Percentiles rank a stretch among this genome's conserved stretches.
Evolutionary conservation across 2,888 invertebrate genomes (phyloP).

Genomic region (Charanyca ferruginea): DNA sequence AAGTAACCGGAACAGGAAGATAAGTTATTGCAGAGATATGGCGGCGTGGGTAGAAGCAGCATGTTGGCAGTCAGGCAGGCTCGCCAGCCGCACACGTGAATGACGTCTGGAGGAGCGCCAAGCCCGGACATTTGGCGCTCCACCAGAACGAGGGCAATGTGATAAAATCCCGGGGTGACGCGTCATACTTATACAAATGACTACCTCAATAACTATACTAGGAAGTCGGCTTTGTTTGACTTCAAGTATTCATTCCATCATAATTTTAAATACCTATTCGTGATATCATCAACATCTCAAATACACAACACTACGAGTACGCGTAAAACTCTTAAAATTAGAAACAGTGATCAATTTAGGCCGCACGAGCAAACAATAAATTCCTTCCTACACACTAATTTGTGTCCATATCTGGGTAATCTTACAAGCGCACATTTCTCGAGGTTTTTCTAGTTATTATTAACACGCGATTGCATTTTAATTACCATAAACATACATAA

Average conservation of each 20-base stretch:
- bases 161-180: constrained; percentile 72
- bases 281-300: constrained; percentile 2
- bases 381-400: constrained; percentile 5
- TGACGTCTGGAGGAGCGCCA: constrained; percentile 75
- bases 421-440: constrained; percentile 38
- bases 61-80: constrained; percentile 66
- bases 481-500: constrained; percentile 52
- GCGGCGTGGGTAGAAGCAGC: constrained; percentile 70
- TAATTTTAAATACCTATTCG: constrained; percentile 3
- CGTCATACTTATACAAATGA: constrained; percentile 57
- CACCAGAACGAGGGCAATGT: constrained; percentile 79
- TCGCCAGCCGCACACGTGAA: constrained; percentile 75
- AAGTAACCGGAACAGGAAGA: constrained; percentile 83
- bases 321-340: background rate
- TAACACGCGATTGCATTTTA: constrained; percentile 49
- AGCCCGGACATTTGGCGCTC: constrained; percentile 76
- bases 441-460: constrained; percentile 42
- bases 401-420: constrained; percentile 15
- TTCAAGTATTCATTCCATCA: background rate
- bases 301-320: background rate
- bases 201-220: constrained; percentile 37
- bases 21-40: constrained; percentile 69
- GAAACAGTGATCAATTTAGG: constrained; percentile 12
- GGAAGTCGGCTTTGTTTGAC: constrained; percentile 16
- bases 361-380: constrained; percentile 20